Evolutionary conservation across 92 coral and sea anemone genomes (phyloP).

Genomic region (Epizoanthus illoricatus): DNA sequence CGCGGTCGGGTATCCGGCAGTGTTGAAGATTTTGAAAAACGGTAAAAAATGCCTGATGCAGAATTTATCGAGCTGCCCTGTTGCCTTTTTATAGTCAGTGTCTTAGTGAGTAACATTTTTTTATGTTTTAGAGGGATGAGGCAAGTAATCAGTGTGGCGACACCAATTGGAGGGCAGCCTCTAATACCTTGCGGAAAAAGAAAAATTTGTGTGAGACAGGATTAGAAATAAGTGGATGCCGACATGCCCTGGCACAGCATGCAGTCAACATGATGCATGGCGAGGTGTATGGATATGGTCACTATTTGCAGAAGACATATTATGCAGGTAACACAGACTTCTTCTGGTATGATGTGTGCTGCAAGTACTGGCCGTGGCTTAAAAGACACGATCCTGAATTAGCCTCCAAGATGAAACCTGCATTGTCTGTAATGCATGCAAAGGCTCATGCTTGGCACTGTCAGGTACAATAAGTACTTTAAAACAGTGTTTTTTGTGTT

Average conservation of each 20-base stretch:
- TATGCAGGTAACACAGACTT: not conserved
- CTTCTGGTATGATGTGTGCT: conserved; percentile 37
- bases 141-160: conserved; percentile 6
- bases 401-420: no score
- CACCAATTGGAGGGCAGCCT: conserved; percentile 23
- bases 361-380: no score
- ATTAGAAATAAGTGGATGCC: conserved; percentile 36
- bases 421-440: no score
- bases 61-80: no score
- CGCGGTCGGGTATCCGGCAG: no score
- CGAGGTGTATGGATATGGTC: conserved; percentile 40
- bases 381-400: no score
- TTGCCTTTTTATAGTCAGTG: no score
- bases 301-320: conserved; percentile 25
- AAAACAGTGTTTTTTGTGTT: no score
- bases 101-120: not conserved
- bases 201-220: conserved; percentile 41
- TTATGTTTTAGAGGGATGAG: not conserved
- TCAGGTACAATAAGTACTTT: no score
- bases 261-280: conserved; percentile 39
- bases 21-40: no score
- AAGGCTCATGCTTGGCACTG: no score
- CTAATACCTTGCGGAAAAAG: conserved; percentile 12
- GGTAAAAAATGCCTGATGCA: no score
- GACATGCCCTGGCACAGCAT: conserved; percentile 38